Evolutionary conservation across 2,113 vertebrate genomes (phyloP), one percentile per base, ranked within the genome.

Genomic region (Arizona elegans): DNA sequence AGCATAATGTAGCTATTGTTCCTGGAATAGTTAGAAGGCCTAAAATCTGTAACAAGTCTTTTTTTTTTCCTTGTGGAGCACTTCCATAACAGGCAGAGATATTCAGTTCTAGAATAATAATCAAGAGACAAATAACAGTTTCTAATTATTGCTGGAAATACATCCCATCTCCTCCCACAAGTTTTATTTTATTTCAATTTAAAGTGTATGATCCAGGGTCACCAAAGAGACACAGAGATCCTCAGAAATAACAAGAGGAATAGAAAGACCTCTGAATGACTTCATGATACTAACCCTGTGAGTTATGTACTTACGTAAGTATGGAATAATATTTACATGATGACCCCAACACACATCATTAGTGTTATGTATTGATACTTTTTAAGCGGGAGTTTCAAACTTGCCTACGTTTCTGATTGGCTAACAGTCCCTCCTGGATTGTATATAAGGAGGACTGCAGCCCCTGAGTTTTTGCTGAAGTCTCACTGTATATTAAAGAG

Each of bases 1-100:
- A 94, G 88, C 90, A 52, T 33, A 91, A 62, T 23, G 23, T 21
- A 87, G 54, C 91, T 87, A 92, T 65, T 95, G 56, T 15, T 6
- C 8, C 52, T 19, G 43, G 47, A 93, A 90, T 58, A 81, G 38
- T 88, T 0, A 0, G 92, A 90, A 92, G 94, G 93, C 55, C 86
- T 95, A 94, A 95, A 94, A 81, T 43, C 8, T 81, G 75, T 43
- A 81, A 81, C 70, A 81, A 81, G 70, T 19, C 15, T 0, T 81
- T 81, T 38, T 5, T 15, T 19, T 6, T 1, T 2, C 7, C 33
- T 81, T 23, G 17, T 81, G 75, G 8, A 81, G 3, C 33, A 81
- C 17, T 81, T 8, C 17, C 33, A 23, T 81, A 43, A 21, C 33
- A 81, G 33, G 33, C 75, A 75, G n/a, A 33, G n/a, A 75, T 75